These are phyloP conservation scores for Brachionus plicatilis DNA, from an alignment of 1,140 invertebrate genomes.

Conservation along the genomic window DNA sequence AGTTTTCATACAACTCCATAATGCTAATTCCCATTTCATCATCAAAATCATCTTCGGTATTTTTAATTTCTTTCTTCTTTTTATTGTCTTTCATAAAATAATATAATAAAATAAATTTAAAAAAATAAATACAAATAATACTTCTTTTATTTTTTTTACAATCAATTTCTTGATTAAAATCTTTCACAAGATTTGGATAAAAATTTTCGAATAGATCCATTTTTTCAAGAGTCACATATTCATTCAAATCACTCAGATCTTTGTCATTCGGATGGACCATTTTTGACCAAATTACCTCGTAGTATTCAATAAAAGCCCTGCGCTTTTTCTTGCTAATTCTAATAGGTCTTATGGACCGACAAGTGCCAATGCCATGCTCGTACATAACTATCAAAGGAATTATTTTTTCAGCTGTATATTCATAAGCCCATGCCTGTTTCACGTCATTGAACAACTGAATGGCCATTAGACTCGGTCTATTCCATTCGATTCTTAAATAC, in stretches of 20 bases:
- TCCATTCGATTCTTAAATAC: conserved; percentile 34
- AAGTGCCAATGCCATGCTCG: not conserved
- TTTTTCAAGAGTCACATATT: conserved; percentile 35
- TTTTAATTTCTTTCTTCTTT: not conserved
- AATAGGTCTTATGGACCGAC: not conserved
- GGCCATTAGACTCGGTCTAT: not conserved
- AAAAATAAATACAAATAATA: not conserved
- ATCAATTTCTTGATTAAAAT: conserved; percentile 21
- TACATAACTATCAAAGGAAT: not conserved
- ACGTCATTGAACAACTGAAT: conserved; percentile 8
- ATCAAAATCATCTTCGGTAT: not conserved
- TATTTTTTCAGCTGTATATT: conserved; percentile 9
- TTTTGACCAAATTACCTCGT: conserved; percentile 7
- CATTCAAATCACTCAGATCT: conserved; percentile 20
- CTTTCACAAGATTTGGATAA: not conserved
- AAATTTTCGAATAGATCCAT: conserved; percentile 1
- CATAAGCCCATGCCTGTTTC: conserved; percentile 9
- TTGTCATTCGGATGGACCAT: not conserved
- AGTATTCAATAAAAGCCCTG: not conserved
- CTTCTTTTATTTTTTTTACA: conserved; percentile 3
- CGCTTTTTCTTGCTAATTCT: not conserved
- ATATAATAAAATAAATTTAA: not conserved
- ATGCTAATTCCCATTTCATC: not conserved
- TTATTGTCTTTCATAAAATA: not conserved
- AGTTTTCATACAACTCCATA: not conserved